These are phyloP conservation scores for Spodoptera litura DNA, from an alignment of 1,140 invertebrate species.

Conservation along the genomic window DNA sequence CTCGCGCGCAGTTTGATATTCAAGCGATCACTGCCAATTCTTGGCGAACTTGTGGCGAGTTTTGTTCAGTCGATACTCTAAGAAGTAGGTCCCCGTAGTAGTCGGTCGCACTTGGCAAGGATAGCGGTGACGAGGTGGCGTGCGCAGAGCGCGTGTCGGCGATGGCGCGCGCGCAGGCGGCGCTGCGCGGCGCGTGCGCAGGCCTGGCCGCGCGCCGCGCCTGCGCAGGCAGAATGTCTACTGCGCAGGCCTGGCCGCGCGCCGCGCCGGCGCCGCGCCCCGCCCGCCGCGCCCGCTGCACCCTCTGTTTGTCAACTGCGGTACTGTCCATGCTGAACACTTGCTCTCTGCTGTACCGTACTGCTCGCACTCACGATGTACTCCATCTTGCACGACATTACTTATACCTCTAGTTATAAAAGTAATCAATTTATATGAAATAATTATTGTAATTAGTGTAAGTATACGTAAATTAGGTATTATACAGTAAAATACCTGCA, in stretches of 20 bases:
- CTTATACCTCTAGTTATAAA: no score
- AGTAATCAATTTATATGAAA: no score
- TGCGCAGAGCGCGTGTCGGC: constrained; percentile 25
- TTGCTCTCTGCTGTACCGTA: background rate
- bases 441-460: no score
- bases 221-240: no score
- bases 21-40: background rate
- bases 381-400: no score
- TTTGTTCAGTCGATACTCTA: no score
- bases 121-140: background rate
- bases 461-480: no score
- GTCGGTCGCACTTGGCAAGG: constrained; percentile 5
- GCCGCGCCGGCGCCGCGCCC: constrained; percentile 27
- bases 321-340: constrained; percentile 39
- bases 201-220: constrained; percentile 21
- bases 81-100: background rate
- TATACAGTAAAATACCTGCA: no score
- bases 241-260: constrained; percentile 45
- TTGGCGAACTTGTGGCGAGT: background rate
- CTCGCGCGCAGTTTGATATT: background rate
- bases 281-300: constrained; percentile 49
- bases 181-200: constrained; percentile 46
- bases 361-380: background rate
- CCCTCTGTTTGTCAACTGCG: constrained; percentile 61
- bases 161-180: constrained; percentile 9